Conservation (phyloP, 2,888 invertebrate species). For the Mechanitis messenoides region DNA sequence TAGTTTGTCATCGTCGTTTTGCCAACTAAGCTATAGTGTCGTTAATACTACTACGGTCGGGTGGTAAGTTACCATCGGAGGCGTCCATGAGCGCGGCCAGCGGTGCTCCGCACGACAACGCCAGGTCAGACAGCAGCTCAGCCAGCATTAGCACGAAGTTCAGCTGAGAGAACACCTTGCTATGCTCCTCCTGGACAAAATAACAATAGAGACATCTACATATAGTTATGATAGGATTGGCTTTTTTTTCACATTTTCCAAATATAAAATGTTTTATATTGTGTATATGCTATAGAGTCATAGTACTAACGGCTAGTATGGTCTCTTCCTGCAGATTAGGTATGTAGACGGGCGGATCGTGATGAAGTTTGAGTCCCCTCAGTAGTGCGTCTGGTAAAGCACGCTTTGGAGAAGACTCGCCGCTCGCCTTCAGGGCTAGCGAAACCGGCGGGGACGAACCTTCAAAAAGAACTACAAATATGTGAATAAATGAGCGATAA, state of each 20-base stretch:
- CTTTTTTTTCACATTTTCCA: too few species aligned
- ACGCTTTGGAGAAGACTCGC: conserved; percentile 79
- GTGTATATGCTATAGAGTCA: too few species aligned
- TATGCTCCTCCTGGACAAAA: conserved; percentile 87
- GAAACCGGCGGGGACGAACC: conserved; percentile 64
- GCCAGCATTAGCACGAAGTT: conserved; percentile 97
- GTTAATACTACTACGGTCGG: too few species aligned
- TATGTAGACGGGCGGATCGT: conserved; percentile 82
- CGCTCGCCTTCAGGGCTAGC: conserved; percentile 71
- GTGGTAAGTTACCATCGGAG: conserved; percentile 49
- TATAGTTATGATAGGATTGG: too few species aligned
- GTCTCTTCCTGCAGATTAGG: conserved; percentile 97
- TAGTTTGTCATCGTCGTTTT: too few species aligned
- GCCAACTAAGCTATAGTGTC: too few species aligned
- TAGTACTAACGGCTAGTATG: conserved; percentile 83
- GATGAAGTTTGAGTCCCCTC: conserved; percentile 70
- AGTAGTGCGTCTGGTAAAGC: conserved; percentile 68
- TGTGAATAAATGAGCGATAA: not conserved
- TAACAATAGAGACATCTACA: too few species aligned
- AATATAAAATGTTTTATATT: too few species aligned
- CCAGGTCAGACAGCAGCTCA: conserved; percentile 94
- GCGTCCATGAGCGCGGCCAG: conserved; percentile 80
- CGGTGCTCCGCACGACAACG: conserved; percentile 86
- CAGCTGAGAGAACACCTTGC: conserved; percentile 96
- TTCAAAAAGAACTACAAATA: conserved; percentile 22